phyloP scores from a whole-genome alignment of 1,140 invertebrate genomes.

The Mactra quadrangularis region DNA sequence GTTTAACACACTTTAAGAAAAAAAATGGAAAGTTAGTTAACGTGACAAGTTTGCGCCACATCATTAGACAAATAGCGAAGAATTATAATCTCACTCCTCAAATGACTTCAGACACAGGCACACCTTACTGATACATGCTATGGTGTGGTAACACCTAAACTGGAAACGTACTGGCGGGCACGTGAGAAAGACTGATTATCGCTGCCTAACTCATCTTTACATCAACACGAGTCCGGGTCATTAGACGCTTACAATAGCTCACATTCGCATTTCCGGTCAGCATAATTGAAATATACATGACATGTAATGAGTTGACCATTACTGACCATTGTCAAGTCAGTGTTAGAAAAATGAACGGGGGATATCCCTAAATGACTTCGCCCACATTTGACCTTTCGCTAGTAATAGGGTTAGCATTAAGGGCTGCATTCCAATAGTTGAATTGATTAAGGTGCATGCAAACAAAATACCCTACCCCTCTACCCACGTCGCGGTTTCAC shows the following conservation, averaged over 20 bases:
- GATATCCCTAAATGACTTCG: neutral
- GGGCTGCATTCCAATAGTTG: neutral
- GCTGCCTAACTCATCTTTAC: neutral
- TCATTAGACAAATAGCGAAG: too few relatives aligned
- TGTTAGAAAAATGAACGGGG: neutral
- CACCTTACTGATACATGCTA: neutral
- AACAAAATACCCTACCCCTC: neutral
- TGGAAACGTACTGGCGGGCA: neutral
- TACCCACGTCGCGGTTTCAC: too few relatives aligned
- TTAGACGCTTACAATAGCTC: neutral
- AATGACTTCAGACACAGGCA: neutral
- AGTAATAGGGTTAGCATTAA: neutral
- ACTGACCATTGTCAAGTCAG: neutral
- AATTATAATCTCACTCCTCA: neutral
- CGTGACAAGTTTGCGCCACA: too few relatives aligned
- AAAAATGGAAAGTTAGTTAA: too few relatives aligned
- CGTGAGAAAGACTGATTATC: neutral
- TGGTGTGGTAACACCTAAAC: neutral
- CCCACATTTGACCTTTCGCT: neutral
- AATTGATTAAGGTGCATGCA: neutral
- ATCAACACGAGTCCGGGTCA: neutral
- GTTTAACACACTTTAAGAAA: too few relatives aligned
- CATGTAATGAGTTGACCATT: neutral
- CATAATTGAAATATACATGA: neutral
- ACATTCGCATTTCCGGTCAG: conserved; percentile 10